These are phyloP conservation scores for Oxygymnocypris stewartii DNA, from an alignment of 2,113 vertebrate genomes.

Conservation along the genomic window DNA sequence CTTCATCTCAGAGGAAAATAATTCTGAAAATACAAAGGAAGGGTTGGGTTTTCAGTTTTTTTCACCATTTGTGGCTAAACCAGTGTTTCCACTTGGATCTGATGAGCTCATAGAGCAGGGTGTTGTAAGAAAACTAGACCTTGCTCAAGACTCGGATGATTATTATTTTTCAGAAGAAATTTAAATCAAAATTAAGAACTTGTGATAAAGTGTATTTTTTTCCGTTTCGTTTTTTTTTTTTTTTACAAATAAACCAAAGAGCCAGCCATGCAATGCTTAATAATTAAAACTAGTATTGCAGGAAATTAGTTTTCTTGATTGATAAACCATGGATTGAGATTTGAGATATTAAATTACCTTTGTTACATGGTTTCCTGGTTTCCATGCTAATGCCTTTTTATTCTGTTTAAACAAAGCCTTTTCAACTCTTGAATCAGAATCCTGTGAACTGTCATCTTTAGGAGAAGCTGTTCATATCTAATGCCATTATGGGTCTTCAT, in stretches of 20 bases:
- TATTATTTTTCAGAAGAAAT: neutral
- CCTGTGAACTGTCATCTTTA: neutral
- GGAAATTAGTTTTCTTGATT: neutral
- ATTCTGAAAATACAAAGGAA: neutral
- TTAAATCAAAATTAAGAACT: neutral
- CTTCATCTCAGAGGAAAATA: neutral
- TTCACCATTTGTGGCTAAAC: too few species aligned
- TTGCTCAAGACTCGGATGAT: neutral
- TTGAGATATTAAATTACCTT: neutral
- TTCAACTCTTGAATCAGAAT: neutral
- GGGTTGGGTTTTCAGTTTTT: neutral
- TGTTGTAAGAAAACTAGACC: neutral
- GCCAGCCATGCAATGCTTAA: neutral
- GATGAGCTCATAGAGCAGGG: slow-evolving; percentile 23
- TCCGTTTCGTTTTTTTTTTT: neutral
- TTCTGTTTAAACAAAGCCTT: neutral
- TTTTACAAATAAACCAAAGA: neutral
- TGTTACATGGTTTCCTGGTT: neutral
- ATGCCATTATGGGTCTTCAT: neutral
- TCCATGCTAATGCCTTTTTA: neutral
- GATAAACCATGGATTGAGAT: neutral
- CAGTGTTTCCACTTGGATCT: neutral
- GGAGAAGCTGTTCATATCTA: neutral
- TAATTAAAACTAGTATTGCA: neutral
- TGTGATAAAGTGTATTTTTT: neutral